A percentile compares a stretch with the other conserved stretches of the same genome.
Evolutionary conservation across 1,140 invertebrate species (phyloP).

Genomic region (Pseudomyrmex concolor): DNA sequence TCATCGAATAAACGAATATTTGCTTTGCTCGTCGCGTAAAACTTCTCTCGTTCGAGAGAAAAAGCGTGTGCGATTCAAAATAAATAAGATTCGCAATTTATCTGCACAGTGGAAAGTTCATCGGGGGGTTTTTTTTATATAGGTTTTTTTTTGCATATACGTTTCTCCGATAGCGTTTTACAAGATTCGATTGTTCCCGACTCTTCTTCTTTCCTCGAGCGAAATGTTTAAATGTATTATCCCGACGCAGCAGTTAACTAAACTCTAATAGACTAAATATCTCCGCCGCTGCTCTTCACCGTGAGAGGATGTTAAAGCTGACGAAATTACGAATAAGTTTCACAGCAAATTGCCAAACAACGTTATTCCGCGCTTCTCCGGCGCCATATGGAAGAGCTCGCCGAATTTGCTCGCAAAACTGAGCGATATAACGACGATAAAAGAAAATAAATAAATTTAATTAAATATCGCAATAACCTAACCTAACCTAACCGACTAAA

Average conservation of each 20-base stretch:
- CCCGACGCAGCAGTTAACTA: slow-evolving; percentile 57
- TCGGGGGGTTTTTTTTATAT: too few relatives aligned
- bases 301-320: slow-evolving; percentile 49
- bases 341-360: slow-evolving; percentile 58
- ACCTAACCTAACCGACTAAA: background rate
- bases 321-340: slow-evolving; percentile 64
- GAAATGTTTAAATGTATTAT: slow-evolving; percentile 55
- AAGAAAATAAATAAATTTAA: slow-evolving; percentile 8
- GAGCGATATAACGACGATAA: background rate
- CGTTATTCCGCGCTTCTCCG: slow-evolving; percentile 27
- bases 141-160: background rate
- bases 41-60: too few relatives aligned
- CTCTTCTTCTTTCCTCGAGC: slow-evolving; percentile 16
- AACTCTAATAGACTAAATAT: slow-evolving; percentile 64
- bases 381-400: slow-evolving; percentile 11
- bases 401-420: slow-evolving; percentile 6
- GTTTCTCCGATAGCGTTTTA: background rate
- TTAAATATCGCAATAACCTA: background rate
- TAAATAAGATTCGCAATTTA: too few relatives aligned
- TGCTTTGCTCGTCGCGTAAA: too few relatives aligned
- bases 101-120: too few relatives aligned
- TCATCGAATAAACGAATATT: too few relatives aligned
- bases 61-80: too few relatives aligned
- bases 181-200: slow-evolving; percentile 43
- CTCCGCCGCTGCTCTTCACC: slow-evolving; percentile 46